Conservation (phyloP, 2,113 vertebrate genomes). For the Ochotona princeps region DNA sequence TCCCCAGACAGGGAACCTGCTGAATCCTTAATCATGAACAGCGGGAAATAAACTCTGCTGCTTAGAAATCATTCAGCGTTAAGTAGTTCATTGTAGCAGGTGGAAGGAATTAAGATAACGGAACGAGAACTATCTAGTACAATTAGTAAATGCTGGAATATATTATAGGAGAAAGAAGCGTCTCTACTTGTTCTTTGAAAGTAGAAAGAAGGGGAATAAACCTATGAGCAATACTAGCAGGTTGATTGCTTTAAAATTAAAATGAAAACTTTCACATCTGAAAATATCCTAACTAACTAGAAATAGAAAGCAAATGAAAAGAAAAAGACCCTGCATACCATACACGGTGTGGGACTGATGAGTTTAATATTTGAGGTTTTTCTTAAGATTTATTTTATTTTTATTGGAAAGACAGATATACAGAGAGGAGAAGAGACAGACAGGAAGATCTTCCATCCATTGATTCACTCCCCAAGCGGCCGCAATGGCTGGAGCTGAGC, state of each 20-base stretch:
- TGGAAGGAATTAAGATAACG: neutral
- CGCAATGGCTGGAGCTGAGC: too few relatives aligned
- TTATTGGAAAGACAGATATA: too few relatives aligned
- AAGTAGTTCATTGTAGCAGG: neutral
- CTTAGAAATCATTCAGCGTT: neutral
- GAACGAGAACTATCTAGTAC: neutral
- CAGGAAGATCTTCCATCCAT: too few relatives aligned
- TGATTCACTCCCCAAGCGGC: too few relatives aligned
- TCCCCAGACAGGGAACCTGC: too few relatives aligned
- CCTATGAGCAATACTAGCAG: neutral
- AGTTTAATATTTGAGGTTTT: too few relatives aligned
- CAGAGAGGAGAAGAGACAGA: too few relatives aligned
- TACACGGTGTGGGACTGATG: neutral
- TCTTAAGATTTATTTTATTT: too few relatives aligned
- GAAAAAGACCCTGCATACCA: too few relatives aligned
- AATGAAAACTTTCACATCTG: neutral
- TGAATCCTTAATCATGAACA: neutral
- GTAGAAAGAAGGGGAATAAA: neutral
- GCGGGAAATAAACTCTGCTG: neutral
- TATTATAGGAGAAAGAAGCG: neutral
- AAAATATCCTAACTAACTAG: neutral
- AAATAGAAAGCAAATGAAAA: neutral
- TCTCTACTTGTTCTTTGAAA: neutral
- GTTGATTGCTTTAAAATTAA: neutral
- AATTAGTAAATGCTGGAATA: neutral